phyloP scores from a whole-genome alignment of 2,113 vertebrate genomes.

The Bubo blakistoni region DNA sequence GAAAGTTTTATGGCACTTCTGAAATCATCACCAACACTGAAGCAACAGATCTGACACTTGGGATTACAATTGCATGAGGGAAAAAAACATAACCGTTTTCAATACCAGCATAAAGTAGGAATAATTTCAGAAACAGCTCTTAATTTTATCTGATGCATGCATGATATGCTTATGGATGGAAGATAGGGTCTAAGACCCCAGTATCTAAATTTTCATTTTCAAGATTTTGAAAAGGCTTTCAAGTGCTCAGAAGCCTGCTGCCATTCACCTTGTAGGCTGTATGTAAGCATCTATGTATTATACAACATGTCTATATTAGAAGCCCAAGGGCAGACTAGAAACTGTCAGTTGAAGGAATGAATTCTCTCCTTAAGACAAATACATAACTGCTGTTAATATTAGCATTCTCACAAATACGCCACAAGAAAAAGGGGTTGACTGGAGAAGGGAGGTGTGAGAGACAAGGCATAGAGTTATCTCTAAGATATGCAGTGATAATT shows the following conservation, averaged over 20 bases:
- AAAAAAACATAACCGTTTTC: not conserved
- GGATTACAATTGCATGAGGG: not conserved
- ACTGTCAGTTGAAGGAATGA: not conserved
- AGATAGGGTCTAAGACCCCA: not conserved
- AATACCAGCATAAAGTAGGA: not conserved
- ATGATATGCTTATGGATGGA: not conserved
- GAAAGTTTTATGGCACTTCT: not conserved
- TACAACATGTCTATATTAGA: not conserved
- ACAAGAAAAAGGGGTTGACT: not conserved
- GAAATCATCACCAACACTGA: not conserved
- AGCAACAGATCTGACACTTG: not conserved
- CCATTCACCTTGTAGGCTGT: not conserved
- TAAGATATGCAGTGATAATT: conserved; percentile 17
- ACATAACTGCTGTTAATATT: not conserved
- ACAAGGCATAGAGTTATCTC: not conserved
- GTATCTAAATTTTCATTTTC: not conserved
- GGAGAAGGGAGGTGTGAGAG: conserved; percentile 8
- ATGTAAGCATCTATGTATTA: not conserved
- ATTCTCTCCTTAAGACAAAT: not conserved
- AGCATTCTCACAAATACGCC: not conserved
- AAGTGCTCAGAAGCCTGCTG: not conserved
- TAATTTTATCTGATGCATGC: not conserved
- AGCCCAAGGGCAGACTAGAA: not conserved
- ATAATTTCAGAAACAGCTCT: not conserved
- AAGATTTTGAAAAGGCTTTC: not conserved